phyloP scores from a whole-genome alignment of 1,140 invertebrate genomes.

The Heliothis virescens region DNA sequence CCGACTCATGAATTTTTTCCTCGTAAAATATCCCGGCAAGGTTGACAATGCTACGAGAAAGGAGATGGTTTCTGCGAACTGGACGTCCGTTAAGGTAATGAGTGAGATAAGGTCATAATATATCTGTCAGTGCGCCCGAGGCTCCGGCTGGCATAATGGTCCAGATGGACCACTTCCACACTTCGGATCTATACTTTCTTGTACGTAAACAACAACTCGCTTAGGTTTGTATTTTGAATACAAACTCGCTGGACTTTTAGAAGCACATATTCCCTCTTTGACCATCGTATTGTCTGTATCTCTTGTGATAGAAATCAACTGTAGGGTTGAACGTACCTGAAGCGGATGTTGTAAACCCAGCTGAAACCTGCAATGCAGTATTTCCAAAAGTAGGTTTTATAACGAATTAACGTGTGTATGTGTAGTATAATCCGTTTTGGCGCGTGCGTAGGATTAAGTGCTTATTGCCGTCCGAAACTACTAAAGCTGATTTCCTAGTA shows the following conservation, averaged over 20 bases:
- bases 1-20: constrained; percentile 54
- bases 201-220: neutral
- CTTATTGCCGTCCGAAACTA: too few relatives aligned
- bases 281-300: too few relatives aligned
- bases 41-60: constrained; percentile 53
- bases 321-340: neutral
- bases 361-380: too few relatives aligned
- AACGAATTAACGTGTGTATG: too few relatives aligned
- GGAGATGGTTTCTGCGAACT: constrained; percentile 48
- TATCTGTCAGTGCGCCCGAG: constrained; percentile 45
- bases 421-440: too few relatives aligned
- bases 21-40: constrained; percentile 53
- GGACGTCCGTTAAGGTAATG: constrained; percentile 50
- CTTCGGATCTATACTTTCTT: constrained; percentile 30
- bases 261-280: too few relatives aligned
- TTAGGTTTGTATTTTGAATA: too few relatives aligned
- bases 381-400: too few relatives aligned
- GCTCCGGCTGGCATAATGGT: constrained; percentile 41
- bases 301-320: too few relatives aligned
- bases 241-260: too few relatives aligned
- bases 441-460: too few relatives aligned
- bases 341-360: neutral
- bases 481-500: too few relatives aligned
- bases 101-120: constrained; percentile 54
- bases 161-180: constrained; percentile 42